Evolutionary conservation across 1,140 invertebrate genomes (phyloP).

Genomic region (Agrypnia vestita): DNA sequence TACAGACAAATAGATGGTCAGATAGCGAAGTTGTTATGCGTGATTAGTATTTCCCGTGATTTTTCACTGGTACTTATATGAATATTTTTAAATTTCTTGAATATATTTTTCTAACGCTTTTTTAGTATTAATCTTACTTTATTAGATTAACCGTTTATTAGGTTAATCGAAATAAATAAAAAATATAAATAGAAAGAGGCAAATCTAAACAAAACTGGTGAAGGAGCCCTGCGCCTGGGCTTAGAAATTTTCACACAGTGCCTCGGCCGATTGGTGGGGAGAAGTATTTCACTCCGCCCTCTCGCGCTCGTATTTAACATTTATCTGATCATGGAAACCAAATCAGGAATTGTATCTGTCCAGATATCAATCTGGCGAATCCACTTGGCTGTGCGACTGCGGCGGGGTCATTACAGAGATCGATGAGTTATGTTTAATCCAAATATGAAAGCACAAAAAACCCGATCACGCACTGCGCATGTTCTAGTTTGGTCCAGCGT

Average conservation of each 20-base stretch:
- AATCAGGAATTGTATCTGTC: constrained; percentile 37
- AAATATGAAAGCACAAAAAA: constrained; percentile 5
- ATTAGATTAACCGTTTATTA: too few relatives aligned
- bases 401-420: not conserved
- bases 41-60: too few relatives aligned
- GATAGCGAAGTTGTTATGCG: too few relatives aligned
- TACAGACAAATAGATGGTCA: too few relatives aligned
- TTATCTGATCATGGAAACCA: constrained; percentile 32
- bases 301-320: constrained; percentile 25
- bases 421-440: not conserved
- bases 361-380: constrained; percentile 19
- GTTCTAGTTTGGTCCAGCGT: not conserved
- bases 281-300: constrained; percentile 34
- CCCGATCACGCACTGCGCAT: constrained; percentile 11
- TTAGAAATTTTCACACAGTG: constrained; percentile 32
- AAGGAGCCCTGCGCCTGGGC: not conserved
- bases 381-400: not conserved
- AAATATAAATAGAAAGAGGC: too few relatives aligned
- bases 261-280: not conserved
- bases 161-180: too few relatives aligned
- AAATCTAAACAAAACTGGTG: too few relatives aligned
- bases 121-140: too few relatives aligned
- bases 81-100: too few relatives aligned
- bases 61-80: too few relatives aligned
- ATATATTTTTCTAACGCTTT: too few relatives aligned